phyloP scores from a whole-genome alignment of 30 jellyfish, hydroid and myxozoan species.

The Turritopsis rubra region DNA sequence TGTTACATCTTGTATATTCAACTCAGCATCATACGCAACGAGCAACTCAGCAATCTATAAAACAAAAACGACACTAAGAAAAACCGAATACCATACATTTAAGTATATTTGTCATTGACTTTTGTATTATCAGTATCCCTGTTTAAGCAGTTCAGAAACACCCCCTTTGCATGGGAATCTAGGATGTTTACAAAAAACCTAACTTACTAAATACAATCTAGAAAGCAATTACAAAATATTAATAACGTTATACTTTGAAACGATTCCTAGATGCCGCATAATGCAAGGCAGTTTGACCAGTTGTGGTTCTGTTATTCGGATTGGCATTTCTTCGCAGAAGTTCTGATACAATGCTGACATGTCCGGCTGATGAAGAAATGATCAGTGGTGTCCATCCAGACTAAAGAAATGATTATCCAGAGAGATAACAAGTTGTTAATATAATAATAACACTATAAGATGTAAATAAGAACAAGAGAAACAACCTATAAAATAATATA shows the following conservation, averaged over 20 bases:
- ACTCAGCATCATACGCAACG: constrained; percentile 46
- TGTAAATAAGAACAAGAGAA: too few species aligned
- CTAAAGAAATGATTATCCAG: constrained; percentile 26
- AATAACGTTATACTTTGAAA: constrained; percentile 28
- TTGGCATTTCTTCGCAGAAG: constrained; percentile 52
- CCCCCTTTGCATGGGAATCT: too few species aligned
- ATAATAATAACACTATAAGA: background rate
- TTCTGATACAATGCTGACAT: constrained; percentile 38
- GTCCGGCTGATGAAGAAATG: constrained; percentile 94
- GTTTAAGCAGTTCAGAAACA: too few species aligned
- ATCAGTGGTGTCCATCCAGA: constrained; percentile 96
- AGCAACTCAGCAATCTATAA: constrained; percentile 64
- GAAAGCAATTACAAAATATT: background rate
- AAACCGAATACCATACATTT: background rate
- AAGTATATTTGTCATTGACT: too few species aligned
- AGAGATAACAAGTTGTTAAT: background rate
- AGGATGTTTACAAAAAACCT: too few species aligned
- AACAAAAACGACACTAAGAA: background rate
- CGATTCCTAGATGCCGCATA: constrained; percentile 88
- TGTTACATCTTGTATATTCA: constrained; percentile 65
- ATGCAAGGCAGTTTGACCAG: constrained; percentile 85
- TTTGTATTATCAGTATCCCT: too few species aligned
- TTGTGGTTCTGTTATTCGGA: constrained; percentile 39
- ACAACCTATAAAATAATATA: too few species aligned
- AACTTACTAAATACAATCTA: background rate